A percentile compares a stretch with the other conserved stretches of the same genome.
Evolutionary conservation across 1,140 invertebrate species (phyloP).

Genomic region (Cydia strobilella): DNA sequence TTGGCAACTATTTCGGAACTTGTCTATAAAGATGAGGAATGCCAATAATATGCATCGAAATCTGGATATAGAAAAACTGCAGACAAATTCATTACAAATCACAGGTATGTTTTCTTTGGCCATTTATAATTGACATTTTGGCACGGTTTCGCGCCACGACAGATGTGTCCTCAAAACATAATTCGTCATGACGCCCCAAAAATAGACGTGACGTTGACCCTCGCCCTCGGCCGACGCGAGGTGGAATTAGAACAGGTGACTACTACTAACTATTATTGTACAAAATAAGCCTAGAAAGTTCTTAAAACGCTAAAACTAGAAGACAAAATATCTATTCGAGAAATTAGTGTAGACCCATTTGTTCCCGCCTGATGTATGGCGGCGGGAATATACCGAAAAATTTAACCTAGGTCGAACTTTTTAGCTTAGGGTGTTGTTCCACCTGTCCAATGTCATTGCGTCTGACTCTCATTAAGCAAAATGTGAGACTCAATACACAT

Average conservation of each 20-base stretch:
- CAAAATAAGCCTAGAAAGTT: background rate
- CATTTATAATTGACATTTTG: conserved; percentile 28
- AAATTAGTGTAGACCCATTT: too few species aligned
- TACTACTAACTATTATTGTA: background rate
- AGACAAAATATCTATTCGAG: too few species aligned
- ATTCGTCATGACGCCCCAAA: conserved; percentile 9
- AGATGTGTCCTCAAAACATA: conserved; percentile 32
- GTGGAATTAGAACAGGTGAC: background rate
- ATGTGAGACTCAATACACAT: too few species aligned
- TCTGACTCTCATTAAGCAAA: too few species aligned
- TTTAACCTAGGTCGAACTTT: too few species aligned
- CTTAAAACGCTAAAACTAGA: too few species aligned
- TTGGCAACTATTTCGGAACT: background rate
- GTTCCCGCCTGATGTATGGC: too few species aligned
- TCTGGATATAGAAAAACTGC: conserved; percentile 5
- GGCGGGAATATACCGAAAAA: too few species aligned
- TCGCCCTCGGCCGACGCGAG: conserved; percentile 22
- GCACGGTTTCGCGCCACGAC: conserved; percentile 7
- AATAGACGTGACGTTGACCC: conserved; percentile 32
- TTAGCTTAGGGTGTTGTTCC: too few species aligned
- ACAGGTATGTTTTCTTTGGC: conserved; percentile 11
- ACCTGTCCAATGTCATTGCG: too few species aligned
- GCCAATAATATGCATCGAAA: background rate
- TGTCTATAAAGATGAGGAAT: background rate
- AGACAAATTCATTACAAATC: conserved; percentile 11